These are phyloP conservation scores for Vesta saturnalis DNA, from an alignment of 2,888 invertebrate genomes.

Conservation along the genomic window DNA sequence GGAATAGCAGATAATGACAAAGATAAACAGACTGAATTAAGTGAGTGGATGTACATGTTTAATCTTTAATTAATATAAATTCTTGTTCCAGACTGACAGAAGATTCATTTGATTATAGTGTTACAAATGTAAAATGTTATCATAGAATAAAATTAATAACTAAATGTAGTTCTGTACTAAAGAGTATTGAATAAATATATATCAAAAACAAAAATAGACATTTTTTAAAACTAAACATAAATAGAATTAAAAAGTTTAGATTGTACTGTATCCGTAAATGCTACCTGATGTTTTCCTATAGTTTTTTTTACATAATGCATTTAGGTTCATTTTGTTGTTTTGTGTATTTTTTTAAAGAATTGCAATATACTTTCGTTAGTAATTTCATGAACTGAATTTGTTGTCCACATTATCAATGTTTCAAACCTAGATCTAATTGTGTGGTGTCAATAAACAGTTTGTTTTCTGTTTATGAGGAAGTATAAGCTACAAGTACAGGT, in stretches of 20 bases:
- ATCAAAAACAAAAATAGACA: too few species aligned
- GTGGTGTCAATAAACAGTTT: neutral
- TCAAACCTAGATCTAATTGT: neutral
- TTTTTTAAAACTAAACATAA: neutral
- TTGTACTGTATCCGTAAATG: neutral
- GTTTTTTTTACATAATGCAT: neutral
- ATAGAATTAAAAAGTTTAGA: neutral
- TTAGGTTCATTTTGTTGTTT: neutral
- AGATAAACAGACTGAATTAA: neutral
- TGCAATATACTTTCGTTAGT: neutral
- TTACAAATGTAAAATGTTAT: too few species aligned
- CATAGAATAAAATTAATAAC: too few species aligned
- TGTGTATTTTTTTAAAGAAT: neutral
- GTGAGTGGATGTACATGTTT: neutral
- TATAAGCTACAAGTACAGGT: neutral
- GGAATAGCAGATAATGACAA: neutral
- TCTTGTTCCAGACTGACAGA: neutral
- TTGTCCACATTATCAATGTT: neutral
- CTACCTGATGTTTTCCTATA: neutral
- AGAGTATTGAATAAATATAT: too few species aligned
- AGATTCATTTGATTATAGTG: too few species aligned
- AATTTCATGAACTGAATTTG: neutral
- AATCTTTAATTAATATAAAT: neutral
- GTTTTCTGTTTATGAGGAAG: neutral
- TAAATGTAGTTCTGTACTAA: too few species aligned